phyloP scores from a whole-genome alignment of 2,797 vertebrate species.

The Hylomyscus alleni region DNA sequence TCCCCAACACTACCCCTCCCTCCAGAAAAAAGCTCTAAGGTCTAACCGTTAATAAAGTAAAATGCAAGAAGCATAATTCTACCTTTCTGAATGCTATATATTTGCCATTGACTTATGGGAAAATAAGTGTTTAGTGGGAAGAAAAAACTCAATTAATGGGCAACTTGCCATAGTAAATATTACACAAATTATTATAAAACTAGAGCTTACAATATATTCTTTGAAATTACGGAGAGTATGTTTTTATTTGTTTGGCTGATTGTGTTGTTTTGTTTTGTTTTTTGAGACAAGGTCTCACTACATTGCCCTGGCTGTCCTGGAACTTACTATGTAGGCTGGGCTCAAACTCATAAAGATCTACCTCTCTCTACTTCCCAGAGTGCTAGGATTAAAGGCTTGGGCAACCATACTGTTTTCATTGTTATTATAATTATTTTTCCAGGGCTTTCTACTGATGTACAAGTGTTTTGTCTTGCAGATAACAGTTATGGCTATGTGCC shows the following conservation, averaged over 20 bases:
- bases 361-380: neutral
- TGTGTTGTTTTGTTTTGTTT: neutral
- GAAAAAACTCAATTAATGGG: slow-evolving; percentile 33
- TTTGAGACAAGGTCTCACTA: neutral
- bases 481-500: slow-evolving; percentile 88
- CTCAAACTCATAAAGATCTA: neutral
- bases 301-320: neutral
- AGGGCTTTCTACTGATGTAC: slow-evolving; percentile 50
- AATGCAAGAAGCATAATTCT: slow-evolving; percentile 41
- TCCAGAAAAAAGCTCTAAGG: neutral
- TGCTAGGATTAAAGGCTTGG: neutral
- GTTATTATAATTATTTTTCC: slow-evolving; percentile 56
- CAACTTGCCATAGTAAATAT: slow-evolving; percentile 62
- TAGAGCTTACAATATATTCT: slow-evolving; percentile 45
- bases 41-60: slow-evolving; percentile 48
- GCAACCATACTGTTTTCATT: neutral
- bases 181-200: slow-evolving; percentile 53
- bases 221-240: slow-evolving; percentile 36
- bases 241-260: neutral
- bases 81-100: slow-evolving; percentile 52
- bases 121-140: slow-evolving; percentile 27
- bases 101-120: slow-evolving; percentile 44
- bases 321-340: neutral
- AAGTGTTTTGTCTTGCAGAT: slow-evolving; percentile 89
- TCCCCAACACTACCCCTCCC: neutral